Conservation (phyloP, 1,140 invertebrate genomes). For the Coenobita brevimanus region DNA sequence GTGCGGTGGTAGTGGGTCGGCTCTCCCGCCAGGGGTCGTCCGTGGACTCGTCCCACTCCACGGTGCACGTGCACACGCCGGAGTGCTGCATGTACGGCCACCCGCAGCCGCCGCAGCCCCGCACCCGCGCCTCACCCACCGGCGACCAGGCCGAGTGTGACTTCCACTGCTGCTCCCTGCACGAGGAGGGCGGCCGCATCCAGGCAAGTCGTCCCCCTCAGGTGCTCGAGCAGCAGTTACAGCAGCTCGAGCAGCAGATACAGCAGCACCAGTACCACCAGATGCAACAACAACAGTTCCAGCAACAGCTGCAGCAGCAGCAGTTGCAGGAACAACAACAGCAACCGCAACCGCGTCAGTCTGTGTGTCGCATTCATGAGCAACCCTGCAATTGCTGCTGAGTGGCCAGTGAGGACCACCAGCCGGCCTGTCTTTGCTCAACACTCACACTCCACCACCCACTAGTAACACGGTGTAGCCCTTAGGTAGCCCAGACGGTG, state of each 20-base stretch:
- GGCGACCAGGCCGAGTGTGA: slow-evolving; percentile 83
- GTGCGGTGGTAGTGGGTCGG: slow-evolving; percentile 62
- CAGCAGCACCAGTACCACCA: slow-evolving; percentile 50
- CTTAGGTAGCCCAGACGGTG: slow-evolving; percentile 23
- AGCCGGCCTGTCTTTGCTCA: slow-evolving; percentile 48
- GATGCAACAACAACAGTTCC: slow-evolving; percentile 43
- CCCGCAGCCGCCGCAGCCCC: slow-evolving; percentile 65
- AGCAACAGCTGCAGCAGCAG: slow-evolving; percentile 47
- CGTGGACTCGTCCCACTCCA: slow-evolving; percentile 68
- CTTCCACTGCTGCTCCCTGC: slow-evolving; percentile 94
- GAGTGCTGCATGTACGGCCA: slow-evolving; percentile 67
- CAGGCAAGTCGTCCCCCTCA: slow-evolving; percentile 77
- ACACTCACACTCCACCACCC: slow-evolving; percentile 41
- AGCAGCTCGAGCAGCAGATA: slow-evolving; percentile 38
- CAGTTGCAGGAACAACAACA: slow-evolving; percentile 52
- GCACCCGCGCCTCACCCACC: slow-evolving; percentile 73
- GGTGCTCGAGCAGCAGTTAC: slow-evolving; percentile 26
- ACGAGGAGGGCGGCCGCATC: slow-evolving; percentile 87
- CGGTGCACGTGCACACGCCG: slow-evolving; percentile 69
- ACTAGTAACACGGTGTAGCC: slow-evolving; percentile 43
- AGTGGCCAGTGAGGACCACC: slow-evolving; percentile 15
- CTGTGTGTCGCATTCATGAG: slow-evolving; percentile 68
- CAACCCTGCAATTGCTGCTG: slow-evolving; percentile 70
- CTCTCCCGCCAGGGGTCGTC: slow-evolving; percentile 69
- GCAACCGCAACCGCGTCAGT: slow-evolving; percentile 61